A percentile compares a stretch with the other conserved stretches of the same genome.
Conservation (phyloP, 2,888 invertebrate genomes). For the Mystacides longicornis region DNA sequence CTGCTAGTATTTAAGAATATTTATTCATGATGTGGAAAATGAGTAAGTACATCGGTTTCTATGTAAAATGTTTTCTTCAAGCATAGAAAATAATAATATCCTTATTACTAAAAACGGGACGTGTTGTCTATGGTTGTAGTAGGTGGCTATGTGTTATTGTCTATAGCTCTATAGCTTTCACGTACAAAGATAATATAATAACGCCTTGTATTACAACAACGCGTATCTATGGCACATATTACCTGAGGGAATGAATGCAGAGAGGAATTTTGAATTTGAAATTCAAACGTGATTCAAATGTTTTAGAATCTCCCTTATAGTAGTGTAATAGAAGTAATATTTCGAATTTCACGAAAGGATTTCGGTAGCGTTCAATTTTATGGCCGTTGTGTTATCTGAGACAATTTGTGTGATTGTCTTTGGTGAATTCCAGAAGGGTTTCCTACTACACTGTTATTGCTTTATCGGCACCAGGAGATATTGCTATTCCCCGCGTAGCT, state of each 20-base stretch:
- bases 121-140: no score
- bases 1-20: no score
- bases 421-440: constrained; percentile 5
- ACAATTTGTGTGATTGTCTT: constrained; percentile 4
- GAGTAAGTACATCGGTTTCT: no score
- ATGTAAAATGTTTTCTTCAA: no score
- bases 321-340: neutral
- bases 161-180: no score
- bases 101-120: no score
- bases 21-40: no score
- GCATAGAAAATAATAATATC: no score
- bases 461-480: constrained; percentile 1
- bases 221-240: neutral
- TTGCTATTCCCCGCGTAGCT: neutral
- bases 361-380: constrained; percentile 4
- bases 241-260: constrained; percentile 6
- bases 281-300: constrained; percentile 5
- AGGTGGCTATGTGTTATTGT: no score
- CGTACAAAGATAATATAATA: no score
- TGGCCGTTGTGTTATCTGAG: constrained; percentile 6
- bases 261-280: constrained; percentile 3
- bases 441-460: constrained; percentile 2
- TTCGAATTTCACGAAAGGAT: constrained; percentile 3
- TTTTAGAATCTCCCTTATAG: constrained; percentile 1
- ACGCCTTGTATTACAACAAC: neutral